Percentiles rank a stretch among this genome's conserved stretches.
These are phyloP conservation scores for Oenanthe melanoleuca DNA, from an alignment of 2,113 vertebrate species.

Conservation along the genomic window DNA sequence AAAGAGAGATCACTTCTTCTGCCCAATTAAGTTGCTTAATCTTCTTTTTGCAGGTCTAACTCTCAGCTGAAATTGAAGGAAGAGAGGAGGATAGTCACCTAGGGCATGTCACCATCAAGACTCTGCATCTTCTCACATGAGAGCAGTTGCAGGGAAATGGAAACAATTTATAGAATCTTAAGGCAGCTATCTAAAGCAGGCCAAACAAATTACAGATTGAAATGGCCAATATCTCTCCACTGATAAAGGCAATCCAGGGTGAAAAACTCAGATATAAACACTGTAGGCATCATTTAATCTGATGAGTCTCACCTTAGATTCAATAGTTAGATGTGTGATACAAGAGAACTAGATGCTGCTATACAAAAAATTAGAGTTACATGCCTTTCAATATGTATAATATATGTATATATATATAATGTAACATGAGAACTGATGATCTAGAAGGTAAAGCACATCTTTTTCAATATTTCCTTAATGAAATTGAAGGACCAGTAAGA, in stretches of 20 bases:
- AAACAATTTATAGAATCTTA: not conserved
- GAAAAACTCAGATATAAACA: constrained; percentile 2
- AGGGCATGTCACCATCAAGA: not conserved
- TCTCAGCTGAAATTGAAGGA: not conserved
- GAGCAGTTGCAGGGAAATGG: not conserved
- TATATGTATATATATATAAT: not conserved
- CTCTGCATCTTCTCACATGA: not conserved
- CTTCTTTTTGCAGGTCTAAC: not conserved
- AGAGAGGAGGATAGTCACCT: not conserved
- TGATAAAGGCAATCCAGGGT: not conserved
- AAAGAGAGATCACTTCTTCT: not conserved
- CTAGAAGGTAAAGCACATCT: not conserved
- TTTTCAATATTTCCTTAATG: not conserved
- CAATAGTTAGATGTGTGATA: not conserved
- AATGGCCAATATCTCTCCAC: not conserved
- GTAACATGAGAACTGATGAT: not conserved
- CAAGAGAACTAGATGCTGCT: not conserved
- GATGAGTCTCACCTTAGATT: not conserved
- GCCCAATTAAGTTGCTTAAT: not conserved
- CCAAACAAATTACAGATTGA: not conserved
- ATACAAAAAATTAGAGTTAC: not conserved
- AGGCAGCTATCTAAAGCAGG: not conserved
- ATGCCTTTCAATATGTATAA: not conserved
- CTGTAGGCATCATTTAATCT: not conserved
- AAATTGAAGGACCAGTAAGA: not conserved